Evolutionary conservation across 2,888 invertebrate species (phyloP), one percentile per base, ranked within the genome.

Genomic region (Cybosia mesomella): DNA sequence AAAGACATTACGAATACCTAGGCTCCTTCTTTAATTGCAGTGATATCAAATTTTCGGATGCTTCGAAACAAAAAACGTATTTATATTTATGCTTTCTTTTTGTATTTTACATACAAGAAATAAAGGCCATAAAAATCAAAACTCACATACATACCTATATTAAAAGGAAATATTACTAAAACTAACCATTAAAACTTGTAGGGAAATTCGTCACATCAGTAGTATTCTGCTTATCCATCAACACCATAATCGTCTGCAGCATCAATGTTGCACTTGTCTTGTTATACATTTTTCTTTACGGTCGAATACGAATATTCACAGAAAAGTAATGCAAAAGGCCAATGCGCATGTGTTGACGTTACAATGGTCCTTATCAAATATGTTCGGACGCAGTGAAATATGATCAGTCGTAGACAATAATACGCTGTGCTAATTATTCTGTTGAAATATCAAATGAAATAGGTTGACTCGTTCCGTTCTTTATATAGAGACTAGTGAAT

Each of bases 211-310:
- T 93, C 64, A 92, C 92, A 73, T 89, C 90, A 2, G 93, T 90
- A 10, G 92, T 87, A 85, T 95, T 95, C 69, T 94, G 94, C 75
- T 94, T 94, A 73, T 94, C 92, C 92, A 95, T 93, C 72, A 95
- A 83, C 70, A 95, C 91, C 92, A 95, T 92, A 64, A 95, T 94
- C 34, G 95, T 95, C 73, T 95, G 95, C 70, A 95, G 88, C 95
- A 95, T 94, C 74, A 95, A 78, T 60, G 93, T 92, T 2, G 95
- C 94, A 91, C 94, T 94, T 18, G 95, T 95, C 72, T 84, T 90
- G 79, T 95, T 95, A 80, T 90, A 88, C 95, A 95, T 95, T 3
- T 36, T n/a, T n/a, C n/a, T n/a, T 64, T 34, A 7, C 49, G 18
- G 49, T 43, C 18, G 4, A 49, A 43, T 64, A 58, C 28, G 28